Conservation (phyloP, 2,797 vertebrate genomes). For the Pogoniulus pusillus region DNA sequence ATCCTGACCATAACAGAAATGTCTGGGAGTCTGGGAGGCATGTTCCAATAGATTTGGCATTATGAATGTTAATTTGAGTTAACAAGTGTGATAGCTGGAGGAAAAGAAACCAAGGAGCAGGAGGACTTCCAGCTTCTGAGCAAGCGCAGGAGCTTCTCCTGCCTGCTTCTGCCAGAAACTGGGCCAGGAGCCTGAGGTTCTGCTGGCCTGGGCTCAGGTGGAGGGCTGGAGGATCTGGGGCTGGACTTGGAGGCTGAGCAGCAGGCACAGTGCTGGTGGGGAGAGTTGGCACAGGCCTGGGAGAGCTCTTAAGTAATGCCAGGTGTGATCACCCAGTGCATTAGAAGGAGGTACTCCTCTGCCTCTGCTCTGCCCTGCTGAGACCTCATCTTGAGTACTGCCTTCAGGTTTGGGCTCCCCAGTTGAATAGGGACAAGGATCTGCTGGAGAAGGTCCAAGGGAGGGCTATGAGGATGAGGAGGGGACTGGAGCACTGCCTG, state of each 20-base stretch:
- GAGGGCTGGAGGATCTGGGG: fast-evolving
- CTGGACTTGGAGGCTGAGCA: fast-evolving
- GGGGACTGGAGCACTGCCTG: no score
- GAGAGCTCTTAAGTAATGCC: not conserved
- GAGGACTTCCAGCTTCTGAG: not conserved
- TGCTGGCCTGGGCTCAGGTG: not conserved
- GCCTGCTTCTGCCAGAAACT: not conserved
- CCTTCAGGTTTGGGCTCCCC: no score
- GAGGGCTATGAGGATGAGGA: no score
- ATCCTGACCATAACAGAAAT: constrained; percentile 56
- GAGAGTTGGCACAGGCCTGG: no score
- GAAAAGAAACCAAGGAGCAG: not conserved
- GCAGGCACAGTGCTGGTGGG: not conserved
- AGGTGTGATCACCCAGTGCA: fast-evolving
- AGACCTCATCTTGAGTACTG: no score
- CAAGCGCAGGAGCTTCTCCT: not conserved
- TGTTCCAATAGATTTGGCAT: constrained; percentile 44
- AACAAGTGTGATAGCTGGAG: constrained; percentile 33
- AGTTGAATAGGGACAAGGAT: no score
- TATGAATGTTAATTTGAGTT: constrained; percentile 59
- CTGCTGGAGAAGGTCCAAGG: no score
- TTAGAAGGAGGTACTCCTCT: not conserved
- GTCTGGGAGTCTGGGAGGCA: constrained; percentile 59
- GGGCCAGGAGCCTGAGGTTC: not conserved
- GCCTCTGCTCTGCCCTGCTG: no score